phyloP scores from a whole-genome alignment of 2,888 invertebrate genomes.

The Neoaliturus tenellus region DNA sequence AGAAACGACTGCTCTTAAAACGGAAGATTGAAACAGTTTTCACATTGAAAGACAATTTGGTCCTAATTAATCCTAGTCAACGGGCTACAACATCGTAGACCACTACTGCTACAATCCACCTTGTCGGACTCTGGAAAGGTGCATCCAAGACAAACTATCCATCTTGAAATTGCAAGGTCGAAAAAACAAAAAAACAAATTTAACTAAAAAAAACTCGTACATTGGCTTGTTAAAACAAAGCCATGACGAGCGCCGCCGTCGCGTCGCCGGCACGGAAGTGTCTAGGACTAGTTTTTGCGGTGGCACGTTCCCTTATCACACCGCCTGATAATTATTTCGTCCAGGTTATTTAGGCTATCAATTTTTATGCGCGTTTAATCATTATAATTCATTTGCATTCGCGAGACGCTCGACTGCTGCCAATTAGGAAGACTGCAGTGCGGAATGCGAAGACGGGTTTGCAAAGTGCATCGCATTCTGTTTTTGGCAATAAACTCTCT shows the following conservation, averaged over 20 bases:
- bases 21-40: too few relatives aligned
- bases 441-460: not conserved
- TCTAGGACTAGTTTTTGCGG: conserved; percentile 14
- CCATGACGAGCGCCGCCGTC: too few relatives aligned
- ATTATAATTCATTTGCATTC: conserved; percentile 32
- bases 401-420: not conserved
- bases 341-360: conserved; percentile 17
- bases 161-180: not conserved
- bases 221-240: not conserved
- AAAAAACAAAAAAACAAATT: not conserved
- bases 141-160: too few relatives aligned
- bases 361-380: conserved; percentile 17
- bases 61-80: too few relatives aligned
- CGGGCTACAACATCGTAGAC: too few relatives aligned
- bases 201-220: not conserved
- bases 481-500: conserved; percentile 17
- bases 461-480: not conserved
- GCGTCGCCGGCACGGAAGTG: conserved; percentile 8
- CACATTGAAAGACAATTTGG: too few relatives aligned
- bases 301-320: conserved; percentile 31
- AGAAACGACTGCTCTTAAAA: too few relatives aligned
- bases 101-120: too few relatives aligned
- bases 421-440: conserved; percentile 6
- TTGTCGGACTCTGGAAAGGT: too few relatives aligned
- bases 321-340: conserved; percentile 13